Evolutionary conservation across 2,113 vertebrate species (phyloP), one percentile per base, ranked within the genome.

Genomic region (Serilophus lunatus): DNA sequence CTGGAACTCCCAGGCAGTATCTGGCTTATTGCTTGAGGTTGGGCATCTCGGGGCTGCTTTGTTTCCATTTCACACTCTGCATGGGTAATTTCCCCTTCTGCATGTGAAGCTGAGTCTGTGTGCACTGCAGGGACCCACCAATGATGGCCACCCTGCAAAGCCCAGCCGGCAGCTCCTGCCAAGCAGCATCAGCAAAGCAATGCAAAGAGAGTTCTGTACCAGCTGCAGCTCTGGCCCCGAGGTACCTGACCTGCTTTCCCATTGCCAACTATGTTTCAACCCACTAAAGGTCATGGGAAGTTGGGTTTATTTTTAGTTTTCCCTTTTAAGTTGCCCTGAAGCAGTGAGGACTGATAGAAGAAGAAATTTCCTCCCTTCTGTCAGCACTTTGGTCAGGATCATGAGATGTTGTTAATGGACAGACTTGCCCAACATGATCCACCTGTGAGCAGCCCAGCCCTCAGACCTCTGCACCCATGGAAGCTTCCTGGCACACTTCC

Each of bases 81-180:
- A 23, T 64, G 29, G 28, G 61, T 64, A 33, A 13, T 64, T 44
- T 64, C 40, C 9, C 18, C 5, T 26, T 49, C 29, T 23, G 47
- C 0, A 0, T 7, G 19, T 8, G 40, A 2, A 42, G 36, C 10
- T 14, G 54, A 31, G 68, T 24, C 28, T 0, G 1, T 31, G 64
- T 28, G 7, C 50, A 19, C 38, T 15, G 2, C 0, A 1, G 72
- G 49, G 45, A 36, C 53, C 38, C 35, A 4, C 5, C 0, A 19
- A 72, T 64, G 45, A 64, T 53, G 26, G 68, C 64, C 25, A n/a
- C 59, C 35, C 79, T 2, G 0, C 78, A 25, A 13, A 51, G 80
- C 64, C 60, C 2, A 1, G 69, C 82, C 31, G 25, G 61, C 9
- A 2, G 49, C 64, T 84, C 50, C 50, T 35, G 71, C 51, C 3